These are phyloP conservation scores for Drosophila tropicalis DNA, from an alignment of 1,140 invertebrate species.

Conservation along the genomic window DNA sequence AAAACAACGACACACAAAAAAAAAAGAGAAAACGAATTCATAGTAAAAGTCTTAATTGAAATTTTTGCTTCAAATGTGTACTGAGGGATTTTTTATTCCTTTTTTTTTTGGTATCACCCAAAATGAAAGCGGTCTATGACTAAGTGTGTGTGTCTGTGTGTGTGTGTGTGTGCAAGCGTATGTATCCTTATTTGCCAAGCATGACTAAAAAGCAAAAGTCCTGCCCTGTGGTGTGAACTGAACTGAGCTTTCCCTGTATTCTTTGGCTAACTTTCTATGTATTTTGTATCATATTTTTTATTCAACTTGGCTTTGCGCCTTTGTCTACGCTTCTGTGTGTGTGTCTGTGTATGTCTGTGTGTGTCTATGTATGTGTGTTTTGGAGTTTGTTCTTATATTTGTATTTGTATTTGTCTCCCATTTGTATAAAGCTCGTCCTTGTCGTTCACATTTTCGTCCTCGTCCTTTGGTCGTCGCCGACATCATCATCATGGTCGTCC, in stretches of 20 bases:
- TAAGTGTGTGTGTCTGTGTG: constrained; percentile 36
- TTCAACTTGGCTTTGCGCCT: constrained; percentile 69
- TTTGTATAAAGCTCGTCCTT: constrained; percentile 19
- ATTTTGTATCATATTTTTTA: constrained; percentile 40
- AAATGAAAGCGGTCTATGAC: constrained; percentile 65
- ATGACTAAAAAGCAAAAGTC: constrained; percentile 64
- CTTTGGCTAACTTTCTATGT: constrained; percentile 27
- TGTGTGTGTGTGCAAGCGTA: constrained; percentile 3
- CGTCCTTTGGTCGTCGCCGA: neutral
- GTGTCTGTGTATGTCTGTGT: constrained; percentile 42
- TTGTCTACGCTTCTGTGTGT: constrained; percentile 38
- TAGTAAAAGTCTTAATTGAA: constrained; percentile 80
- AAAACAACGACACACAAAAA: constrained; percentile 38
- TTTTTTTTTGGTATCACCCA: constrained; percentile 58
- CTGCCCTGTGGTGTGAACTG: constrained; percentile 51
- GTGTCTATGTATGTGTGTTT: constrained; percentile 44
- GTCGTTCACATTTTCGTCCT: neutral
- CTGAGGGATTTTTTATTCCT: constrained; percentile 57
- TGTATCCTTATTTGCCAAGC: constrained; percentile 68
- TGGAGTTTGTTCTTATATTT: constrained; percentile 31
- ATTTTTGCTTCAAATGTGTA: constrained; percentile 74
- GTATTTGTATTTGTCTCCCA: constrained; percentile 54
- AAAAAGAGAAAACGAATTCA: constrained; percentile 64
- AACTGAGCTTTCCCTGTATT: constrained; percentile 34
- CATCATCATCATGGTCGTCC: neutral